phyloP scores from a whole-genome alignment of 2,797 vertebrate species.

The Aselliscus stoliczkanus region DNA sequence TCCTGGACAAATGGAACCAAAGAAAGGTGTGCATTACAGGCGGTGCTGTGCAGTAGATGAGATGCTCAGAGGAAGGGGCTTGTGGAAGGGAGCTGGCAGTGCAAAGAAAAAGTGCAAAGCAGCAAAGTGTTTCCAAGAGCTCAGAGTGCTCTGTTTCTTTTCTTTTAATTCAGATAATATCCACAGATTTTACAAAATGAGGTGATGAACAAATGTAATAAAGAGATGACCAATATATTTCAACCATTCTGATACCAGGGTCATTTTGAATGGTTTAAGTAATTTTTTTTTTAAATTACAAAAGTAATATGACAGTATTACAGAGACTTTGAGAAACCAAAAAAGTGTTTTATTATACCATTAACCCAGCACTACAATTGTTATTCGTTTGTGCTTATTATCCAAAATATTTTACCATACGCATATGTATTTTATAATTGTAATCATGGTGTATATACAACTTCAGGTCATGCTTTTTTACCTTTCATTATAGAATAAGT shows the following conservation, averaged over 20 bases:
- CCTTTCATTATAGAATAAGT: conserved; percentile 30
- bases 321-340: background rate
- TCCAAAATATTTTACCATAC: conserved; percentile 7
- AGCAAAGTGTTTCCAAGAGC: background rate
- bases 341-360: background rate
- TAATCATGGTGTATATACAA: background rate
- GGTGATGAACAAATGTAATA: background rate
- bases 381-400: conserved; percentile 3
- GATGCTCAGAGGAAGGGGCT: background rate
- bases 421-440: background rate
- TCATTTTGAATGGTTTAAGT: background rate
- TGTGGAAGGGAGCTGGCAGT: background rate
- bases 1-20: background rate
- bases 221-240: background rate
- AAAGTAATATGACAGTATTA: background rate
- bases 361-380: background rate
- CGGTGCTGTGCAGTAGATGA: accelerated
- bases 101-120: too few species aligned
- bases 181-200: background rate
- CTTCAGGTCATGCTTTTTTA: background rate
- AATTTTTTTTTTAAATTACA: background rate
- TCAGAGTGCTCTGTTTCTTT: background rate
- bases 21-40: background rate
- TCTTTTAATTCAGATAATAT: background rate
- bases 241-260: background rate